Evolutionary conservation across 2,113 vertebrate species (phyloP), one percentile per base, ranked within the genome.

Genomic region (Indri indri): DNA sequence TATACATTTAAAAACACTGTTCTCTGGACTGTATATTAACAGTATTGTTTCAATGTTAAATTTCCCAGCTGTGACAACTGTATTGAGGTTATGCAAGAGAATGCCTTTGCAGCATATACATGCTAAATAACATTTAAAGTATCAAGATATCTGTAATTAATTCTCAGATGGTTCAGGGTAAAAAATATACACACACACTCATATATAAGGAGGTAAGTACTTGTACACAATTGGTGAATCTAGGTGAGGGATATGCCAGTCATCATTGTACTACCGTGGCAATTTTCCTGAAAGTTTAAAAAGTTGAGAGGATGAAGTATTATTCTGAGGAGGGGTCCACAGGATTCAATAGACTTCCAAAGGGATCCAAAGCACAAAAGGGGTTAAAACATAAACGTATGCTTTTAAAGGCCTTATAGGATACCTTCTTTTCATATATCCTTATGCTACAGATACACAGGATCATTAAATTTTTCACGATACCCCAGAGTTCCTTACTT

Each of bases 341-440:
- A 74, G 17, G 23, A 81, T 73, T 95, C 47, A 91, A 71, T 6
- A 96, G 42, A 86, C 59, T 94, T 88, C 17, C 77, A 91, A 84
- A 95, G 50, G 34, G 30, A 79, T 63, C 27, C 68, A 90, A 47
- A n/a, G 54, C 37, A 87, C 74, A 82, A 77, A 86, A 68, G 12
- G 34, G 3, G 32, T 77, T 59, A 63, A 40, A 71, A 66, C 20
- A 68, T 47, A 65, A 88, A 47, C 20, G 42, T 91, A 50, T 91
- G 37, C 18, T 89, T 92, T 89, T 59, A 95, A 11, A 63, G 61
- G 61, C 25, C 61, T 63, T 63, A 63, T 12, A 66, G 52, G 50
- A 77, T 27, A 57, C 16, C 52, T 76, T 90, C 42, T 59, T 79
- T 82, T 80, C 52, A 70, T 27, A 88, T 40, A 65, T 20, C 4